Evolutionary conservation across 2,797 vertebrate genomes (phyloP), one percentile per base, ranked within the genome.

Genomic region (Menidia menidia): DNA sequence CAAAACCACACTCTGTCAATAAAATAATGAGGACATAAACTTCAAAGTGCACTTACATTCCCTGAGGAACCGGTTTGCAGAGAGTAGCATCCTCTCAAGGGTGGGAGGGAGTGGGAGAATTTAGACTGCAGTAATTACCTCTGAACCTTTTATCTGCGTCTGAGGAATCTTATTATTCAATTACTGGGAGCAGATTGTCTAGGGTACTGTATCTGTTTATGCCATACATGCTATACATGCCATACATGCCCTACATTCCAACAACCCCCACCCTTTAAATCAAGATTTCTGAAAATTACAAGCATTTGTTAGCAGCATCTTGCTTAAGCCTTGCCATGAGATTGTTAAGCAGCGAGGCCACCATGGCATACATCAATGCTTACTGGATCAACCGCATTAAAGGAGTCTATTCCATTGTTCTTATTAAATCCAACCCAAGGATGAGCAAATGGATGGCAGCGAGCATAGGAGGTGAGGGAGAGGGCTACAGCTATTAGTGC

Each of bases 101-200:
- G 56, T 71, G 35, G 9, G 16, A 39, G 13, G 65, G 64, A 60
- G 58, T 73, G 71, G 60, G 33, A 59, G 71, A 56, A 73, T 75
- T 80, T 75, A 75, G 79, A 79, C 73, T 73, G 65, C 73, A 78
- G 81, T 89, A 90, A 93, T 92, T 91, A 89, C 87, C 68, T 83
- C 86, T 77, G 83, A 92, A 90, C 81, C 90, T 89, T 89, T 91
- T 90, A 91, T 92, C 87, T 93, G 71, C 80, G 86, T 90, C 86
- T 81, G 52, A 89, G 82, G 87, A 89, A 91, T 90, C 77, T 82
- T 84, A 85, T 91, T 91, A 91, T 91, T 91, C 84, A 90, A 89
- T 92, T 88, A 90, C 68, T 59, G 68, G 61, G 68, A 82, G 75
- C 62, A 35, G 69, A 87, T 77, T 66, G 74, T 64, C 77, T 48